A percentile compares a stretch with the other conserved stretches of the same genome.
phyloP scores from a whole-genome alignment of 1,140 invertebrate genomes.

The Scaptodrosophila lebanonensis region DNA sequence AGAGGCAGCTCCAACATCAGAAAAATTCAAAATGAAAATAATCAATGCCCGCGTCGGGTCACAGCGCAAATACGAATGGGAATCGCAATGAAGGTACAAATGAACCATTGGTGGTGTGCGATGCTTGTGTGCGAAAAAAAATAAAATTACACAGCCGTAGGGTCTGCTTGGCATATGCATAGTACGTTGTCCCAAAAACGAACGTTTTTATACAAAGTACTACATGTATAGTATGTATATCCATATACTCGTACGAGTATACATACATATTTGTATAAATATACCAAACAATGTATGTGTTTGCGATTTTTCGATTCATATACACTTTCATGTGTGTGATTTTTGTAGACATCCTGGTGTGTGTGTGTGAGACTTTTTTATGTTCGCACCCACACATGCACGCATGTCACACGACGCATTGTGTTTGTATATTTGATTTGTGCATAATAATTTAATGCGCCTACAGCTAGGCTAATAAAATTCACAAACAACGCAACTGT shows the following conservation, averaged over 20 bases:
- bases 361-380: not conserved
- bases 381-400: too few species aligned
- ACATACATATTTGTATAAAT: conserved; percentile 1
- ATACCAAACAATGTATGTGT: not conserved
- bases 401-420: conserved; percentile 34
- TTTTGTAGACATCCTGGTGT: conserved; percentile 12
- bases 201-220: not conserved
- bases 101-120: too few species aligned
- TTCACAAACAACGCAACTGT: conserved; percentile 38
- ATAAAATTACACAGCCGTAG: too few species aligned
- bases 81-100: too few species aligned
- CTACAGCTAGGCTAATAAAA: conserved; percentile 45
- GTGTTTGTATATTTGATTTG: conserved; percentile 62
- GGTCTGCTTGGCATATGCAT: not conserved
- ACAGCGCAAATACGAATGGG: too few species aligned
- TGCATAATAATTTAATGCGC: conserved; percentile 62
- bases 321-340: too few species aligned
- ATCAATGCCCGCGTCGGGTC: too few species aligned
- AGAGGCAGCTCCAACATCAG: too few species aligned
- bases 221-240: not conserved
- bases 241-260: not conserved
- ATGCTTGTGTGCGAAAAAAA: too few species aligned
- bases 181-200: too few species aligned
- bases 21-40: too few species aligned
- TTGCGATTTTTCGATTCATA: too few species aligned